phyloP scores from a whole-genome alignment of 2,797 vertebrate species.

The Merluccius polli region DNA sequence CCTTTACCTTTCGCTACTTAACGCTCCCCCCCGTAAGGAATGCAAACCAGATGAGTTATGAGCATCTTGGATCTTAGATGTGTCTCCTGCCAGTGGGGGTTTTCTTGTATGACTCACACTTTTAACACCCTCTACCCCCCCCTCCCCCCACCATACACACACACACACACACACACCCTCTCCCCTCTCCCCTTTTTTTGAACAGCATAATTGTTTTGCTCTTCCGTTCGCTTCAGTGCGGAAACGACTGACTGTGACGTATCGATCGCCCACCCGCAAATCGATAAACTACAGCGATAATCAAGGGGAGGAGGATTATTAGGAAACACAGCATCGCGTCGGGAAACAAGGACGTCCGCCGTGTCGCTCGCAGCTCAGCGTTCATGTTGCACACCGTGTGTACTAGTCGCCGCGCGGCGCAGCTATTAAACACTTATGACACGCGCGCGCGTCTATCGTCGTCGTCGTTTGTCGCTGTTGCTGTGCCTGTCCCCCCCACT shows the following conservation, averaged over 20 bases:
- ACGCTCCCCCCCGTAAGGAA: neutral
- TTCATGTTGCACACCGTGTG: too few species aligned
- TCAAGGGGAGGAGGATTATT: neutral
- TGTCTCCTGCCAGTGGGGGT: neutral
- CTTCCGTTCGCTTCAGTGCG: neutral
- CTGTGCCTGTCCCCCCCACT: neutral
- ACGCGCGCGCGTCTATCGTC: neutral
- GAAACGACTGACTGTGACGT: neutral
- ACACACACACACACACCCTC: neutral
- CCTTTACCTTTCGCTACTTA: neutral
- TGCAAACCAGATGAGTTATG: neutral
- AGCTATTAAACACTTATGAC: neutral
- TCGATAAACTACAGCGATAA: neutral
- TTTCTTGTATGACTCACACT: conserved; percentile 1
- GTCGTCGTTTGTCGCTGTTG: neutral
- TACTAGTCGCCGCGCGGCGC: neutral
- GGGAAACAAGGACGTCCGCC: neutral
- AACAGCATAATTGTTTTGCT: neutral
- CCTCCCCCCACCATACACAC: neutral
- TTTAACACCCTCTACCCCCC: neutral
- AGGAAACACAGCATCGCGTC: neutral
- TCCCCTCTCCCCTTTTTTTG: neutral
- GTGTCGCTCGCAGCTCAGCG: neutral
- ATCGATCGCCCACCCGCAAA: neutral
- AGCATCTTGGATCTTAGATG: neutral